These are phyloP conservation scores for Lasius fuliginosus DNA, from an alignment of 2,888 invertebrate genomes.

Conservation along the genomic window DNA sequence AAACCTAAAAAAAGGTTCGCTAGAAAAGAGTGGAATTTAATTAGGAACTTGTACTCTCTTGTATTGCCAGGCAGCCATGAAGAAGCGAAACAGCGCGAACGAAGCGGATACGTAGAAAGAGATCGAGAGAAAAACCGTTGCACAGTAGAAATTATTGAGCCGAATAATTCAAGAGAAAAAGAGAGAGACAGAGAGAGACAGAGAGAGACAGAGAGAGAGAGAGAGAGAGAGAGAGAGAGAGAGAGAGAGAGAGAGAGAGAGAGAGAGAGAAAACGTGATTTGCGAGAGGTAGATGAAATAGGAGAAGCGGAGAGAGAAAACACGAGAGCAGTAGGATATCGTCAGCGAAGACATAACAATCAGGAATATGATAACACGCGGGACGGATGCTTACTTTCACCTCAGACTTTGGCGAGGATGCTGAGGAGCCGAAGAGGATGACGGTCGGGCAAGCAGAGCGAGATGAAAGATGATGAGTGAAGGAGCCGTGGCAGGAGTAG, in stretches of 20 bases:
- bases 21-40: slow-evolving; percentile 85
- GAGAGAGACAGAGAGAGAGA: slow-evolving; percentile 31
- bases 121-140: slow-evolving; percentile 53
- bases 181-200: slow-evolving; percentile 13
- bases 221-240: slow-evolving; percentile 4
- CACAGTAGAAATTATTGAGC: slow-evolving; percentile 58
- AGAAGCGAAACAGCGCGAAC: slow-evolving; percentile 74
- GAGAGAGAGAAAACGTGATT: slow-evolving; percentile 1
- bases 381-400: slow-evolving; percentile 82
- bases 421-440: slow-evolving; percentile 67
- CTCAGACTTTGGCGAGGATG: slow-evolving; percentile 78
- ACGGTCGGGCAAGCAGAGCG: slow-evolving; percentile 61
- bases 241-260: slow-evolving; percentile 25
- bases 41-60: slow-evolving; percentile 83
- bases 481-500: slow-evolving; percentile 78
- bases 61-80: slow-evolving; percentile 82
- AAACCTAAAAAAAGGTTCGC: slow-evolving; percentile 80
- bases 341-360: slow-evolving; percentile 84
- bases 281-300: slow-evolving; percentile 36
- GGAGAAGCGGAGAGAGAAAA: slow-evolving; percentile 60
- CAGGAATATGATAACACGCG: slow-evolving; percentile 85
- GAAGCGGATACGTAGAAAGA: slow-evolving; percentile 57
- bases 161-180: slow-evolving; percentile 56
- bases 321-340: slow-evolving; percentile 68
- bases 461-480: slow-evolving; percentile 85